Percentiles rank a stretch among this genome's conserved stretches.
Evolutionary conservation across 1,140 invertebrate genomes (phyloP).

Genomic region (fruit fly (Drosophila melanogaster)): DNA sequence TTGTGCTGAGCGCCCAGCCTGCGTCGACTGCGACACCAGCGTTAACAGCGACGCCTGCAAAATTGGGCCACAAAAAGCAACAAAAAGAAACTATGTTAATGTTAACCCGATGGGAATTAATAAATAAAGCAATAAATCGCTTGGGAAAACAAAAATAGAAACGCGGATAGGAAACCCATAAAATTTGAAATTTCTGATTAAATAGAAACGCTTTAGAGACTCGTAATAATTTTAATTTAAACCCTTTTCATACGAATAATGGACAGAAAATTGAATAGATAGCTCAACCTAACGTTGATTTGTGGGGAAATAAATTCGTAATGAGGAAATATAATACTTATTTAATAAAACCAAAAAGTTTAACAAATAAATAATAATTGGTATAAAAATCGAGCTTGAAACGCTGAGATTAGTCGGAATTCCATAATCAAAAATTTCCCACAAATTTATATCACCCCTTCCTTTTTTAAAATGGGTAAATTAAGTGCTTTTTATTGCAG

Average conservation of each 20-base stretch:
- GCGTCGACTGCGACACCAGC: constrained; percentile 13
- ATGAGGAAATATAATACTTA: background rate
- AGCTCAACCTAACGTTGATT: background rate
- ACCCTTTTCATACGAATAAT: background rate
- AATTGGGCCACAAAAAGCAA: constrained; percentile 39
- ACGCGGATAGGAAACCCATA: background rate
- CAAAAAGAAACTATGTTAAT: constrained; percentile 31
- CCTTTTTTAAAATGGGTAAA: constrained; percentile 7
- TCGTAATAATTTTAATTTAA: background rate
- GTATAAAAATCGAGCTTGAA: background rate
- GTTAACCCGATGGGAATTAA: constrained; percentile 35
- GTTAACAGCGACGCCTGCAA: constrained; percentile 43
- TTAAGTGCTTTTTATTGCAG: constrained; percentile 13
- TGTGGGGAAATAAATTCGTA: background rate
- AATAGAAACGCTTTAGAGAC: background rate
- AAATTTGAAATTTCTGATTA: background rate
- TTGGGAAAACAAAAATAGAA: constrained; percentile 1
- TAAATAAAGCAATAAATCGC: background rate
- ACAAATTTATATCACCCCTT: background rate
- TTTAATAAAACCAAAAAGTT: background rate
- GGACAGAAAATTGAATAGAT: background rate
- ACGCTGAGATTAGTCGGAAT: background rate
- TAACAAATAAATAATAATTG: background rate
- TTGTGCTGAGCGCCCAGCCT: constrained; percentile 65
- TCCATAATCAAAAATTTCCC: background rate